These are phyloP conservation scores for Xestoiulus laeticollis DNA, from an alignment of 2,888 invertebrate genomes.

Conservation along the genomic window DNA sequence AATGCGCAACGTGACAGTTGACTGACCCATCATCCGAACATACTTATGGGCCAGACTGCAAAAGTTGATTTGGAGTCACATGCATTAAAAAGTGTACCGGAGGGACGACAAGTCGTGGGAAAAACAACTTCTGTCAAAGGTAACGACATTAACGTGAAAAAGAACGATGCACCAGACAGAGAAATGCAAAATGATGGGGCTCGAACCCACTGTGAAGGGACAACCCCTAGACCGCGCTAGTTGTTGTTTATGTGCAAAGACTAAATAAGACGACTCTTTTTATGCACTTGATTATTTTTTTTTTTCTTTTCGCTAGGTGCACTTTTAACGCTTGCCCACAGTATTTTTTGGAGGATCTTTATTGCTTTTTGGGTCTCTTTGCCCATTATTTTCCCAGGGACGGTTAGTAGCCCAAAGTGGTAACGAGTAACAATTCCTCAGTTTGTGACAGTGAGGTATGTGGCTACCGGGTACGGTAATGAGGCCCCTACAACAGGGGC, in stretches of 20 bases:
- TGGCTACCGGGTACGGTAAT: constrained; percentile 45
- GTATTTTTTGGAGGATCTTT: constrained; percentile 10
- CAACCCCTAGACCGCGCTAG: not conserved
- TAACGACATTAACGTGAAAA: constrained; percentile 38
- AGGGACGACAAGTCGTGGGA: constrained; percentile 49
- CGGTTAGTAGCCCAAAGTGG: constrained; percentile 30
- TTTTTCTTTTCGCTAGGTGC: too few relatives aligned
- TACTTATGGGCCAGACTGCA: constrained; percentile 46
- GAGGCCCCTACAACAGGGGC: constrained; percentile 44
- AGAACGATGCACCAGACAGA: constrained; percentile 15
- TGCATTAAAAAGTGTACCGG: constrained; percentile 25
- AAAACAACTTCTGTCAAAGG: constrained; percentile 44
- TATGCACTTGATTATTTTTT: constrained; percentile 34
- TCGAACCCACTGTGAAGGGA: constrained; percentile 33
- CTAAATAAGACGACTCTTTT: constrained; percentile 30
- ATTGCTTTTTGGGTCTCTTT: constrained; percentile 5
- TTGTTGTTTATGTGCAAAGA: constrained; percentile 20
- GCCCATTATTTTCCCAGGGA: not conserved
- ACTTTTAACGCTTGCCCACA: constrained; percentile 1
- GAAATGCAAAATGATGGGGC: constrained; percentile 43
- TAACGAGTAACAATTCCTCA: constrained; percentile 23
- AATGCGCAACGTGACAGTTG: constrained; percentile 45
- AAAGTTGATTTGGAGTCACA: constrained; percentile 46
- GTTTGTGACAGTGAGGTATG: constrained; percentile 43
- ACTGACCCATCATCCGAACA: constrained; percentile 47